A percentile compares a stretch with the other conserved stretches of the same genome.
phyloP scores from a whole-genome alignment of 2,113 vertebrate species.

The Aegypius monachus region DNA sequence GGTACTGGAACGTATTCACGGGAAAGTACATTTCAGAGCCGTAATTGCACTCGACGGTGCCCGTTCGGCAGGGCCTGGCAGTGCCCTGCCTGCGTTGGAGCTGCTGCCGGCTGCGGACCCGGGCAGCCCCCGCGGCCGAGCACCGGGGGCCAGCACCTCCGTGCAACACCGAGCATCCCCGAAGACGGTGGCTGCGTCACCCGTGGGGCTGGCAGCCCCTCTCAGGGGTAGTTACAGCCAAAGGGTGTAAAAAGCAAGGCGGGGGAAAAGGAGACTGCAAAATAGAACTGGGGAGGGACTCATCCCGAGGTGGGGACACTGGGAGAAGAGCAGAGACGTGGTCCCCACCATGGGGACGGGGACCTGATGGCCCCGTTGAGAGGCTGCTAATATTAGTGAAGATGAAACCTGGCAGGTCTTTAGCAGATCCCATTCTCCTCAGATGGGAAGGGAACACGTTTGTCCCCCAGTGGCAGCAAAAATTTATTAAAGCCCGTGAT shows the following conservation, averaged over 20 bases:
- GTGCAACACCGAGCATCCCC: not conserved
- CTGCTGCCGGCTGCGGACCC: not conserved
- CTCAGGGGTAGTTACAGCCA: not conserved
- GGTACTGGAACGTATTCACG: not conserved
- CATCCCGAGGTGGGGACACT: fast-evolving
- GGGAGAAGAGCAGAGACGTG: not conserved
- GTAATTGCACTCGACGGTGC: not conserved
- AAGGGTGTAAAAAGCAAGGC: fast-evolving
- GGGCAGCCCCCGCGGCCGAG: fast-evolving
- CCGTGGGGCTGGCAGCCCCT: not conserved
- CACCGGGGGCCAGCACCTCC: fast-evolving
- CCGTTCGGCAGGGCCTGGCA: not conserved
- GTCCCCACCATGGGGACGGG: not conserved
- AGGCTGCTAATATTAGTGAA: not conserved
- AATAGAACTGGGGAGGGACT: fast-evolving
- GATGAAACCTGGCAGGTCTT: not conserved
- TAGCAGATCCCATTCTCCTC: not conserved
- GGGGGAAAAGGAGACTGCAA: not conserved
- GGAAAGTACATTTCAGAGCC: not conserved
- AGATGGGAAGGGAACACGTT: not conserved
- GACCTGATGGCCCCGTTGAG: not conserved
- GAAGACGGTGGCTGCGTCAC: fast-evolving
- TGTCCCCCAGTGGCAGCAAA: not conserved
- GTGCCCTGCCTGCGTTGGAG: not conserved
- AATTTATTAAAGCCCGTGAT: not conserved